These are phyloP conservation scores for Masticophis lateralis DNA, from an alignment of 2,797 vertebrate genomes.

Conservation along the genomic window DNA sequence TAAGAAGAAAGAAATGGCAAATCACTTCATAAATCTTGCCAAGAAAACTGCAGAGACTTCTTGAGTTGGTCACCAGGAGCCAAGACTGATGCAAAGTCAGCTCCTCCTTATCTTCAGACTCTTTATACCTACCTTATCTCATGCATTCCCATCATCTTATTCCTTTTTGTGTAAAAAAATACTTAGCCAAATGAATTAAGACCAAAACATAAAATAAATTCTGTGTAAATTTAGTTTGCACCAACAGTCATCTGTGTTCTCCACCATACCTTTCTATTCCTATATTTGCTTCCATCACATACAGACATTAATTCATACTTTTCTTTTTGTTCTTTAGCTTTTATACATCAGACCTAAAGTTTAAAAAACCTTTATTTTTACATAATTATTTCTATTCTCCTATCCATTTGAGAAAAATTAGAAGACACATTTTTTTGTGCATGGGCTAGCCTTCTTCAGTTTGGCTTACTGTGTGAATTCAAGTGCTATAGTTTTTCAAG, in stretches of 20 bases:
- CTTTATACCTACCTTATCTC: not conserved
- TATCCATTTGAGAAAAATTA: not conserved
- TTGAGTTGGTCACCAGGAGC: not conserved
- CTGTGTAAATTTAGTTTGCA: not conserved
- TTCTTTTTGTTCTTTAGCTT: not conserved
- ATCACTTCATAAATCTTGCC: not conserved
- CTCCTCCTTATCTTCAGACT: not conserved
- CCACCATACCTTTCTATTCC: not conserved
- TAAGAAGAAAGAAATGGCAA: not conserved
- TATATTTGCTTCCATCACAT: not conserved
- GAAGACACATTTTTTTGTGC: not conserved
- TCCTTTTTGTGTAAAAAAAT: not conserved
- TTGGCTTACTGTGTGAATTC: not conserved
- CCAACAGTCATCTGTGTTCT: not conserved
- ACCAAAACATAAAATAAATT: not conserved
- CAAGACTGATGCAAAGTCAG: not conserved
- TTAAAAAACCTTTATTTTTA: not conserved
- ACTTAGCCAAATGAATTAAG: not conserved
- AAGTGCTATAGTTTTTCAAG: not conserved
- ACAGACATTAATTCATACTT: not conserved
- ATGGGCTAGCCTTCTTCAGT: not conserved
- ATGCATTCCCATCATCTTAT: not conserved
- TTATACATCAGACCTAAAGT: not conserved
- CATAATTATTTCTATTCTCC: not conserved
- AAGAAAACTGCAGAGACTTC: not conserved